These are phyloP conservation scores for Myrmecophaga tridactyla DNA, from an alignment of 2,113 vertebrate genomes.

Conservation along the genomic window DNA sequence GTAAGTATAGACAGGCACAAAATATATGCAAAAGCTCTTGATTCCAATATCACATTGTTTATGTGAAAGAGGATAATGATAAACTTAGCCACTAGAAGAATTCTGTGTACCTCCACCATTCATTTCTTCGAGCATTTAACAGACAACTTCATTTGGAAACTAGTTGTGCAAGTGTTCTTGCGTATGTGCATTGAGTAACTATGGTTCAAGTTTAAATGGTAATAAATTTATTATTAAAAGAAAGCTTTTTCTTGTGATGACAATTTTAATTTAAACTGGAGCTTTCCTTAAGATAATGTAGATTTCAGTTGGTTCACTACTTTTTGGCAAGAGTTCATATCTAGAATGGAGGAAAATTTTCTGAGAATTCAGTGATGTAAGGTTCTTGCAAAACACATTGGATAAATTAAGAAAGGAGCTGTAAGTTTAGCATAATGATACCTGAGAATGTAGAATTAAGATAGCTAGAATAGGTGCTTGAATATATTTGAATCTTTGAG, in stretches of 20 bases:
- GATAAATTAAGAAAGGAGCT: slow-evolving; percentile 1
- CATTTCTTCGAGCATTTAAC: not conserved
- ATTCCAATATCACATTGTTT: not conserved
- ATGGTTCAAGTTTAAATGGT: not conserved
- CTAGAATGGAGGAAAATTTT: not conserved
- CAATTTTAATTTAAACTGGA: slow-evolving; percentile 26
- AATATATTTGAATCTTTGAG: not conserved
- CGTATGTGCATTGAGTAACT: not conserved
- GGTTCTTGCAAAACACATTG: slow-evolving; percentile 39
- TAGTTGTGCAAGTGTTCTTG: not conserved
- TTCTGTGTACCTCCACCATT: not conserved
- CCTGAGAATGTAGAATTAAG: not conserved
- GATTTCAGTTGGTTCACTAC: not conserved
- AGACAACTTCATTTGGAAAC: not conserved
- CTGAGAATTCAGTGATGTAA: slow-evolving; percentile 31
- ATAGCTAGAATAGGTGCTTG: not conserved
- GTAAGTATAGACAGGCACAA: not conserved
- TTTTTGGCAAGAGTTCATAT: not conserved
- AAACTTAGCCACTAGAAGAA: not conserved
- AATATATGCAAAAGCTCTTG: not conserved
- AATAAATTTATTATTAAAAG: not conserved
- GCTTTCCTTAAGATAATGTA: not conserved
- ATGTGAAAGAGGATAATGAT: not conserved
- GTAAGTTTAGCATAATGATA: not conserved
- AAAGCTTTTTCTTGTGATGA: not conserved